Evolutionary conservation across 2,888 invertebrate species (phyloP).

Genomic region (Yponomeuta evonymella): DNA sequence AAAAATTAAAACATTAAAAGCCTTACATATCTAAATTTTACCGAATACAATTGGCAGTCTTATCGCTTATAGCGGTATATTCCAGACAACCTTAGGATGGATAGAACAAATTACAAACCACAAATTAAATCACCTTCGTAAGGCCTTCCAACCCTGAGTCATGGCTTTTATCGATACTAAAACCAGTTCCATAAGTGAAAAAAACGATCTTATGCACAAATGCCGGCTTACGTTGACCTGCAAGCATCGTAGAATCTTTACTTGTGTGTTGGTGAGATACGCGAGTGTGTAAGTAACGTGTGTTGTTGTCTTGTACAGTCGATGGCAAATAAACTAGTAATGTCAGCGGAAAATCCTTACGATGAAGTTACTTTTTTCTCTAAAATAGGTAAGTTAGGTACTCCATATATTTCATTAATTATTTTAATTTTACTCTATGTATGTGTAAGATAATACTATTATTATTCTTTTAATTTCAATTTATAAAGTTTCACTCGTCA

Average conservation of each 20-base stretch:
- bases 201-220: slow-evolving; percentile 44
- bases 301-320: slow-evolving; percentile 30
- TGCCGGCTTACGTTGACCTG: slow-evolving; percentile 48
- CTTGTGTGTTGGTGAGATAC: slow-evolving; percentile 10
- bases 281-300: slow-evolving; percentile 25
- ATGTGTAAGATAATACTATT: no score
- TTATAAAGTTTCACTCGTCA: no score
- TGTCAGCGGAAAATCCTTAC: neutral
- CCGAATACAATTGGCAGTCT: no score
- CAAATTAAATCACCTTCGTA: neutral
- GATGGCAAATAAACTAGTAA: neutral
- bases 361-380: neutral
- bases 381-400: neutral
- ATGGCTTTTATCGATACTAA: slow-evolving; percentile 55
- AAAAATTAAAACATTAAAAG: no score
- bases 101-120: neutral
- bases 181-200: slow-evolving; percentile 56
- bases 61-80: no score
- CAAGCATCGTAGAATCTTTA: slow-evolving; percentile 24
- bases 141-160: slow-evolving; percentile 44
- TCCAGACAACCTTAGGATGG: no score
- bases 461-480: no score
- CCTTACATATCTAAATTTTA: no score
- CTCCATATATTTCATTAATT: no score
- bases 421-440: no score